These are phyloP conservation scores for Barbus barbus DNA, from an alignment of 2,113 vertebrate genomes.

Conservation along the genomic window DNA sequence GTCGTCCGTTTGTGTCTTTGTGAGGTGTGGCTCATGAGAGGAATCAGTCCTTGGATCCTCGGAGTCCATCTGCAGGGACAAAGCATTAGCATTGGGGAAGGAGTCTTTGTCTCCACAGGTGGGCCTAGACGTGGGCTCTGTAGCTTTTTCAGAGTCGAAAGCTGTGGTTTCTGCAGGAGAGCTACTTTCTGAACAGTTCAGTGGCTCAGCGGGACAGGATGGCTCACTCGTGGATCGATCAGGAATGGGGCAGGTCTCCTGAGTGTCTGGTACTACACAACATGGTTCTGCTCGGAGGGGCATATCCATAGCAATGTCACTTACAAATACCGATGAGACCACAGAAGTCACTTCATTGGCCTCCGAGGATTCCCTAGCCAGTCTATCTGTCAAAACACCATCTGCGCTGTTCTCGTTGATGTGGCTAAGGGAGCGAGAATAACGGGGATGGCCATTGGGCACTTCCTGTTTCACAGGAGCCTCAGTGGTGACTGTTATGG, in stretches of 20 bases:
- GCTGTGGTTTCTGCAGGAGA: not conserved
- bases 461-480: slow-evolving; percentile 55
- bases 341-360: slow-evolving; percentile 56
- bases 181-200: not conserved
- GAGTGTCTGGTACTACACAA: slow-evolving; percentile 27
- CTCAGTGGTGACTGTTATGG: slow-evolving; percentile 47
- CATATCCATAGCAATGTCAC: slow-evolving; percentile 61
- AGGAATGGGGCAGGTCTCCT: not conserved
- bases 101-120: slow-evolving; percentile 29
- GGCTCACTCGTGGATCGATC: not conserved
- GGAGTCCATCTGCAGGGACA: slow-evolving; percentile 14
- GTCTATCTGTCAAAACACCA: slow-evolving; percentile 61
- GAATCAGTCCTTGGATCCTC: slow-evolving; percentile 19
- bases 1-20: slow-evolving; percentile 42
- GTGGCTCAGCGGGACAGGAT: slow-evolving; percentile 11
- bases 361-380: slow-evolving; percentile 50
- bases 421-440: slow-evolving; percentile 89
- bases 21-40: slow-evolving; percentile 7
- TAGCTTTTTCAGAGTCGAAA: slow-evolving; percentile 24
- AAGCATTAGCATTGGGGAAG: slow-evolving; percentile 8
- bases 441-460: slow-evolving; percentile 77
- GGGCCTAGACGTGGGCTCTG: slow-evolving; percentile 7
- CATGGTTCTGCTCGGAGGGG: slow-evolving; percentile 41
- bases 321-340: slow-evolving; percentile 57
- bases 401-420: slow-evolving; percentile 92